Percentiles rank a stretch among this genome's conserved stretches.
Evolutionary conservation across 2,888 invertebrate genomes (phyloP).

Genomic region (Drosophila subquinaria): DNA sequence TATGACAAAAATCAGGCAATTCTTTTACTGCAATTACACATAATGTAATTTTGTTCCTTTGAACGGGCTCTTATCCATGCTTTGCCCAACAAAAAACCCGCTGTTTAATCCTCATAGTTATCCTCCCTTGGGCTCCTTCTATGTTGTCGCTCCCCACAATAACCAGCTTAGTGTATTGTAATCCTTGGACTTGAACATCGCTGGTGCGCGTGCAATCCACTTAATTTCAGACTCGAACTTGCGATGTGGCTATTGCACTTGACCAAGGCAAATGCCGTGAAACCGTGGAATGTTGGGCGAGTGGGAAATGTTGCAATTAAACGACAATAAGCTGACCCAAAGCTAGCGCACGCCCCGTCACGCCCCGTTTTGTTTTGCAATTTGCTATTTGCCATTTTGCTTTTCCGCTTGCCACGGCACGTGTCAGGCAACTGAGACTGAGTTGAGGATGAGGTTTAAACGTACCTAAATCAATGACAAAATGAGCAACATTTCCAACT

Average conservation of each 20-base stretch:
- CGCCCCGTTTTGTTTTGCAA: conserved; percentile 40
- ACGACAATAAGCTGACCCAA: conserved; percentile 71
- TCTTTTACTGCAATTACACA: neutral
- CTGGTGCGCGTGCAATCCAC: conserved; percentile 18
- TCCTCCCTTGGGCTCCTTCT: neutral
- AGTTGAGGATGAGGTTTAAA: conserved; percentile 5
- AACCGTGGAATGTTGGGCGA: conserved; percentile 19
- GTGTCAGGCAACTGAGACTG: conserved; percentile 3
- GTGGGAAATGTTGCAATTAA: conserved; percentile 76
- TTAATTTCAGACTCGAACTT: conserved; percentile 32
- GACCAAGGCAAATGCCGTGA: conserved; percentile 40
- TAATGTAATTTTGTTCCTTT: neutral
- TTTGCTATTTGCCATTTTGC: conserved; percentile 57
- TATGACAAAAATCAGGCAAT: neutral
- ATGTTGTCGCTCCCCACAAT: neutral
- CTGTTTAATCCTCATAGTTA: neutral
- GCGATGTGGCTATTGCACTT: conserved; percentile 47
- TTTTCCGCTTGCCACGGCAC: conserved; percentile 28
- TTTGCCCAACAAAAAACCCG: neutral
- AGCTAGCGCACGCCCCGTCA: conserved; percentile 40
- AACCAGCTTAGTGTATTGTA: conserved; percentile 12
- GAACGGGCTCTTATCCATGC: neutral
- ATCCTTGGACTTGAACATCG: conserved; percentile 43
- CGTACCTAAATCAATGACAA: conserved; percentile 70
- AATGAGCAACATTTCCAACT: conserved; percentile 60